Evolutionary conservation across 35 echinoderm and acorn worm species (phyloP), one percentile per base, ranked within the genome.

Genomic region (Patiria miniata): DNA sequence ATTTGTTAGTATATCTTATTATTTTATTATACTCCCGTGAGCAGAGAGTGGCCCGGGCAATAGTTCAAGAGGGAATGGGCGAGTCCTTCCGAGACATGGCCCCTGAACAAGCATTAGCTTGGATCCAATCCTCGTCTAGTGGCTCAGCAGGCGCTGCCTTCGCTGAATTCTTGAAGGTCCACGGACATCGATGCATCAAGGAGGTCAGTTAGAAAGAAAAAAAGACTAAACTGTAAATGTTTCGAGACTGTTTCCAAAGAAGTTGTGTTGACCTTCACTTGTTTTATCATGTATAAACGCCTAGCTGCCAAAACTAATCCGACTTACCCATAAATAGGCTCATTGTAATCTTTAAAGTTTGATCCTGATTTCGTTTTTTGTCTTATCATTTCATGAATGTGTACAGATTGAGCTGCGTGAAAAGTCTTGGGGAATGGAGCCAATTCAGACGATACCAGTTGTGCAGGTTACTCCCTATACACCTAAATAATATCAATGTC

Each of bases 321-420:
- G n/a, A n/a, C n/a, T n/a, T n/a, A n/a, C n/a, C n/a, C n/a, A n/a
- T n/a, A n/a, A n/a, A n/a, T n/a, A n/a, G n/a, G n/a, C n/a, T n/a
- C n/a, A n/a, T n/a, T n/a, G n/a, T n/a, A n/a, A n/a, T n/a, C n/a
- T n/a, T n/a, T n/a, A n/a, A n/a, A n/a, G n/a, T n/a, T n/a, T n/a
- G n/a, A n/a, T n/a, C n/a, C n/a, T n/a, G n/a, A n/a, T n/a, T n/a
- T n/a, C n/a, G n/a, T n/a, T n/a, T n/a, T n/a, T n/a, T n/a, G n/a
- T n/a, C n/a, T n/a, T n/a, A n/a, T n/a, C n/a, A n/a, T n/a, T n/a
- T n/a, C n/a, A n/a, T n/a, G n/a, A n/a, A n/a, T n/a, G n/a, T n/a
- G n/a, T 87, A 47, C 78, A 89, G 87, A 82, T 78, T 82, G 87
- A 89, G 54, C 65, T 89, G 14, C 12, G 87, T 16, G 87, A 89